These are phyloP conservation scores for Mesocentrotus franciscanus DNA, from an alignment of 53 echinoderm and acorn worm genomes.

Conservation along the genomic window DNA sequence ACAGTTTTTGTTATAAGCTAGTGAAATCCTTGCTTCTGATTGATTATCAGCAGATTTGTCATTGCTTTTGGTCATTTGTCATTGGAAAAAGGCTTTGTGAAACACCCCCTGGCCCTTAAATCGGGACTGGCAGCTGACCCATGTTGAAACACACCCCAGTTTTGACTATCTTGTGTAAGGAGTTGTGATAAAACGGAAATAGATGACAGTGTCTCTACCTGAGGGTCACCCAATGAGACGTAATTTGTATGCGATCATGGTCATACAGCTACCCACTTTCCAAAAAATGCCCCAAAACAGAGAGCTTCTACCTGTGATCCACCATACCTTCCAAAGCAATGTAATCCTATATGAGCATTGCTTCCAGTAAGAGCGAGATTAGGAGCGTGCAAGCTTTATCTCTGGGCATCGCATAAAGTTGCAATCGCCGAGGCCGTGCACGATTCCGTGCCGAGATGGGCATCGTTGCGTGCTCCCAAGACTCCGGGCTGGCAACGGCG, in stretches of 20 bases:
- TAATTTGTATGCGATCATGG: constrained; percentile 9
- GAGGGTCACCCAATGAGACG: background rate
- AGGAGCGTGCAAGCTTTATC: constrained; percentile 8
- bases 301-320: background rate
- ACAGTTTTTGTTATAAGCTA: too few relatives aligned
- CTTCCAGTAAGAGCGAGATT: constrained; percentile 15
- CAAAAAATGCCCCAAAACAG: background rate
- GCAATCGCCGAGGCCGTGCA: constrained; percentile 10
- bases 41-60: too few relatives aligned
- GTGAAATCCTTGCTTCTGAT: too few relatives aligned
- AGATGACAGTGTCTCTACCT: background rate
- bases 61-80: too few relatives aligned
- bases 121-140: background rate
- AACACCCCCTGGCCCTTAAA: background rate
- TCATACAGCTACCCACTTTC: background rate
- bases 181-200: background rate
- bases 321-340: background rate
- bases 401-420: constrained; percentile 18
- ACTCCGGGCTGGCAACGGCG: background rate
- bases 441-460: background rate
- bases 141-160: background rate
- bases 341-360: constrained; percentile 26
- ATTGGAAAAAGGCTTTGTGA: too few relatives aligned
- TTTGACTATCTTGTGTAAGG: background rate
- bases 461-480: constrained; percentile 24